Conservation (phyloP, 2,888 invertebrate genomes). For the Chirona hameri region DNA sequence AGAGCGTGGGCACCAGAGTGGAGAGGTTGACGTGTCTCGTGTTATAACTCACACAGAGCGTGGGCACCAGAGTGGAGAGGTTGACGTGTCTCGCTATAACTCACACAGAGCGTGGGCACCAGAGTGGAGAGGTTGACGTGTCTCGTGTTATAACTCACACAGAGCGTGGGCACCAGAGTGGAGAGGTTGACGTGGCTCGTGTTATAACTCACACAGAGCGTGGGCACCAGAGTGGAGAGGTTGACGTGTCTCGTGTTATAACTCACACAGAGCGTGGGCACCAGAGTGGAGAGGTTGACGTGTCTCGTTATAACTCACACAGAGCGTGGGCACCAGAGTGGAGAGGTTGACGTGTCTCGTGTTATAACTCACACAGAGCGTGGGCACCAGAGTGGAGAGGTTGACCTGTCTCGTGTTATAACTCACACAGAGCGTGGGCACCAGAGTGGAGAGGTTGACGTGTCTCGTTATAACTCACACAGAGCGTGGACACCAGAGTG, state of each 20-base stretch:
- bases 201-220: too few relatives aligned
- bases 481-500: constrained; percentile 84
- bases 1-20: constrained; percentile 84
- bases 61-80: constrained; percentile 84
- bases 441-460: constrained; percentile 85
- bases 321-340: constrained; percentile 84
- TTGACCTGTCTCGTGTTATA: constrained; percentile 91
- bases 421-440: constrained; percentile 89
- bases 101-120: constrained; percentile 88
- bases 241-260: constrained; percentile 91
- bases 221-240: constrained; percentile 84
- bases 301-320: too few relatives aligned
- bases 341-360: constrained; percentile 89
- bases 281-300: constrained; percentile 85
- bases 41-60: too few relatives aligned
- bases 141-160: too few relatives aligned
- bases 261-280: constrained; percentile 89
- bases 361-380: too few relatives aligned
- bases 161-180: constrained; percentile 84
- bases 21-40: constrained; percentile 89
- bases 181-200: constrained; percentile 89
- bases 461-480: too few relatives aligned
- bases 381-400: constrained; percentile 84
- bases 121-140: constrained; percentile 89
- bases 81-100: constrained; percentile 91